Percentiles rank a stretch among this genome's conserved stretches.
phyloP scores from a whole-genome alignment of 1,140 invertebrate species.

The Idris sp. region DNA sequence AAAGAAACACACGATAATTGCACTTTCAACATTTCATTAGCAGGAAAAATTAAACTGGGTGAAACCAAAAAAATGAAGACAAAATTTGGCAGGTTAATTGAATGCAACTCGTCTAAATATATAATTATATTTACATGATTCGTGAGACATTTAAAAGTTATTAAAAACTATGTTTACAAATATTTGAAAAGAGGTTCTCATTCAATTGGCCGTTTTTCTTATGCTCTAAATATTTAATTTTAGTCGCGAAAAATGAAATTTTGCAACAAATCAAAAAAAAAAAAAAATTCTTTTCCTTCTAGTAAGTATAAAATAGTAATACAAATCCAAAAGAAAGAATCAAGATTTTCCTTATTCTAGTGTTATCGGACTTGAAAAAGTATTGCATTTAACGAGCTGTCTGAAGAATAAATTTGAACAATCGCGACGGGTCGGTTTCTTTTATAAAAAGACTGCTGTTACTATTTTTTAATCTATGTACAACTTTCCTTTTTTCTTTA shows the following conservation, averaged over 20 bases:
- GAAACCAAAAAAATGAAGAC: slow-evolving; percentile 30
- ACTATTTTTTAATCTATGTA: slow-evolving; percentile 23
- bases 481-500: too few species aligned
- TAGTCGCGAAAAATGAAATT: too few species aligned
- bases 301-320: too few species aligned
- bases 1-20: slow-evolving; percentile 16
- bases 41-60: not conserved
- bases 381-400: slow-evolving; percentile 19
- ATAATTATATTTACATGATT: slow-evolving; percentile 56
- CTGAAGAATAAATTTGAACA: too few species aligned
- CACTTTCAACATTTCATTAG: slow-evolving; percentile 23
- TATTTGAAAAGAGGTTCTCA: slow-evolving; percentile 52
- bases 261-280: too few species aligned
- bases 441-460: slow-evolving; percentile 18
- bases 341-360: slow-evolving; percentile 25
- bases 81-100: slow-evolving; percentile 46
- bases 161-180: slow-evolving; percentile 50
- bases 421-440: too few species aligned
- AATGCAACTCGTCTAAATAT: slow-evolving; percentile 23
- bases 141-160: slow-evolving; percentile 59
- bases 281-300: not conserved
- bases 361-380: slow-evolving; percentile 43
- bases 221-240: too few species aligned
- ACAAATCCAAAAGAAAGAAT: too few species aligned
- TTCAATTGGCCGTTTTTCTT: slow-evolving; percentile 50